Percentiles rank a stretch among this genome's conserved stretches.
These are phyloP conservation scores for Pristionchus pacificus DNA, from an alignment of 1,140 invertebrate genomes.

Conservation along the genomic window DNA sequence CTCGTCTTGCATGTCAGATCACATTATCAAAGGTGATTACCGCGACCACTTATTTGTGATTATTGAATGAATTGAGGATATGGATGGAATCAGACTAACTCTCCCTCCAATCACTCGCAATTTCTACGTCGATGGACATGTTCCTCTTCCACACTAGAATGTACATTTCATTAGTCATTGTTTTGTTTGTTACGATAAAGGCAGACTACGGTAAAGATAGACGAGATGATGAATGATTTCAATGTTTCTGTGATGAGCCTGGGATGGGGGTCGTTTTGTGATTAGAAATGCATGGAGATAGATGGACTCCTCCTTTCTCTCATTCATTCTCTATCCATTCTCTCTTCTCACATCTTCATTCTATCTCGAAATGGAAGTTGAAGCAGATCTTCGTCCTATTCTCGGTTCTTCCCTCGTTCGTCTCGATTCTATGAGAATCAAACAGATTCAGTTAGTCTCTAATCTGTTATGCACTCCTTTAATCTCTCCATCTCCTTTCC, in stretches of 20 bases:
- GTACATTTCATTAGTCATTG: no score
- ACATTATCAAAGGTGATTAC: slow-evolving; percentile 37
- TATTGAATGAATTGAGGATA: slow-evolving; percentile 61
- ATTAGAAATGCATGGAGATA: no score
- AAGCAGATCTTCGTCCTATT: slow-evolving; percentile 41
- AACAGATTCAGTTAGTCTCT: slow-evolving; percentile 42
- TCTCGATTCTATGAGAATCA: slow-evolving; percentile 44
- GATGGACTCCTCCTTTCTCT: no score
- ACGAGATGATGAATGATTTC: no score
- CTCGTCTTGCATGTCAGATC: slow-evolving; percentile 93
- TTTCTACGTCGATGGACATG: slow-evolving; percentile 97
- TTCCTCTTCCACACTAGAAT: slow-evolving; percentile 84
- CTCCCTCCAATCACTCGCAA: slow-evolving; percentile 87
- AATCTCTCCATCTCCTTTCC: not conserved
- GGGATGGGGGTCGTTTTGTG: no score
- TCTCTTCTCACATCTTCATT: not conserved
- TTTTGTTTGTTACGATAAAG: no score
- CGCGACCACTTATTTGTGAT: not conserved
- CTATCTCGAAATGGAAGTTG: slow-evolving; percentile 35
- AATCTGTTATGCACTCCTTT: not conserved
- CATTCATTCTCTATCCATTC: no score
- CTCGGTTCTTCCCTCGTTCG: slow-evolving; percentile 42
- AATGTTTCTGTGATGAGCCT: no score
- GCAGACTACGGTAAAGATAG: no score
- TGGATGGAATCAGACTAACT: slow-evolving; percentile 81